Base-by-base conservation (phyloP, 2,113 vertebrate genomes). In the Coregonus clupeaformis region DNA sequence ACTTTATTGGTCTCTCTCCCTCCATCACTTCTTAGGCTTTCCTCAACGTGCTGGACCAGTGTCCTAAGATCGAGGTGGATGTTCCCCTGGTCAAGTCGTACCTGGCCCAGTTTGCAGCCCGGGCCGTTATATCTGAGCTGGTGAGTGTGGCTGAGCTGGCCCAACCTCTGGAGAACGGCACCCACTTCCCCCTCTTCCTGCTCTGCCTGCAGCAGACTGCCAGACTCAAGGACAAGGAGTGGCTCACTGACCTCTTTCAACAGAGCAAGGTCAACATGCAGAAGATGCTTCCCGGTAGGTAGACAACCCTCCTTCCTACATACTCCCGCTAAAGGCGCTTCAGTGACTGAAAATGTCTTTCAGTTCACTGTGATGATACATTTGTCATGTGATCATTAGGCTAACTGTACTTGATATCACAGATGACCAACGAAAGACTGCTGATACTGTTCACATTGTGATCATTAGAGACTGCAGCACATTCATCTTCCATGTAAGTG, bases 201-300 rank as follows among this genome's bases (percentile, higher is more conserved):
- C 97, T 99, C 82, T 98, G 97, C 89, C 95, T 99, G 91, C 97
- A 99, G 88, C 97, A 98, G 81, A 93, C 95, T 73, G 95, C 97
- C 88, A 98, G 97, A 88, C 88, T 99, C 83, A 95, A 96, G 92
- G 97, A 98, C 89, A 93, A 95, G 3, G 97, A 99, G 84, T 98
- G 97, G 98, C 93, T 99, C 84, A 96, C 96, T 11, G 98, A 99
- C 78, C 87, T 98, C 79, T 99, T 99, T 91, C 96, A 97, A 90
- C 96, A 95, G 92, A 99, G 97, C 94, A 97, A 96, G 91, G 96
- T 99, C 92, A 98, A 97, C 83, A 99, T 99, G 98, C 97, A 98
- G 92, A 99, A 98, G 91, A 99, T 99, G 98, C 92, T 99, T 73
- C 98, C 98, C 92, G 98, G 98, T 99, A 91, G 82, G 95, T 70